A percentile compares a stretch with the other conserved stretches of the same genome.
phyloP scores from a whole-genome alignment of 2,113 vertebrate species.

The Malurus alboscapulatus region DNA sequence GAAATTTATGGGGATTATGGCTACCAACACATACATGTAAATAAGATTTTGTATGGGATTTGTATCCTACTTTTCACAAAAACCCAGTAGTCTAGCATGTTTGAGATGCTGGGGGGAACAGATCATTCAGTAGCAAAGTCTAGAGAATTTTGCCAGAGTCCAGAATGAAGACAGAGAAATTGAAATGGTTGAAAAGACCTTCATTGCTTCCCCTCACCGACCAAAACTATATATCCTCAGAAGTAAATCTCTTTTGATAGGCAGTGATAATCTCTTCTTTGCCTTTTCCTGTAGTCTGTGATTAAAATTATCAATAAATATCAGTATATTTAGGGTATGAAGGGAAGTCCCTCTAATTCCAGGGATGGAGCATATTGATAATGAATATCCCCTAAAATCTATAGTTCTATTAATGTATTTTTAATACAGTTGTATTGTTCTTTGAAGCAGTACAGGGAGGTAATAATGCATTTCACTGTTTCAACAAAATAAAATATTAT shows the following conservation, averaged over 20 bases:
- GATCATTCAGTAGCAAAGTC: not conserved
- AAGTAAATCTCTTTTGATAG: not conserved
- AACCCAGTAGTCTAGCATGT: not conserved
- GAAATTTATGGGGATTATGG: not conserved
- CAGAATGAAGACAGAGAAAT: not conserved
- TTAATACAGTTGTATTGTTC: not conserved
- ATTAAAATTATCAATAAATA: not conserved
- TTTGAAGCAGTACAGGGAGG: not conserved
- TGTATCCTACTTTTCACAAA: not conserved
- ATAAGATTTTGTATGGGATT: not conserved
- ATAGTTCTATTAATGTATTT: not conserved
- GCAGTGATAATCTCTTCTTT: not conserved
- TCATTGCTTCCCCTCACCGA: not conserved
- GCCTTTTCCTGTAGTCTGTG: not conserved
- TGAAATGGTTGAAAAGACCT: not conserved
- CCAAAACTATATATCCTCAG: not conserved
- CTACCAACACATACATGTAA: not conserved
- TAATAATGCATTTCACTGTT: not conserved
- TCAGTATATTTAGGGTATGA: not conserved
- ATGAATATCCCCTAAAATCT: not conserved
- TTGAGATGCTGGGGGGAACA: not conserved
- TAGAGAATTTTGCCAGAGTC: not conserved
- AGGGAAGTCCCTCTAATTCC: not conserved
- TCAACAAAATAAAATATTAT: not conserved
- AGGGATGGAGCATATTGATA: not conserved